Percentiles rank a stretch among this genome's conserved stretches.
phyloP scores from a whole-genome alignment of 2,888 invertebrate genomes.

The Leuctra nigra region DNA sequence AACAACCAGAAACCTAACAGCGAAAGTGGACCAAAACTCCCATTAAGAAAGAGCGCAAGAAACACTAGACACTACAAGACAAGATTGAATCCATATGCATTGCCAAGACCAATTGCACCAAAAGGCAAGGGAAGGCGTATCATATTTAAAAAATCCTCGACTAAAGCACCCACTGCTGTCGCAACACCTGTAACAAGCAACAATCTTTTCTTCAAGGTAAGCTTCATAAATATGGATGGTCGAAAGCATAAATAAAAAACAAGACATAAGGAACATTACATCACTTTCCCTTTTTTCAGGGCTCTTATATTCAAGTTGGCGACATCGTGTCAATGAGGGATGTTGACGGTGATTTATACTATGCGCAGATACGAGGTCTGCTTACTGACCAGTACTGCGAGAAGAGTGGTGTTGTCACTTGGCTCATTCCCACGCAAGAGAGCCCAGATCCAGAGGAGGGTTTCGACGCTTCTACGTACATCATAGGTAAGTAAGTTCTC shows the following conservation, averaged over 20 bases:
- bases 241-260: no score
- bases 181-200: conserved; percentile 77
- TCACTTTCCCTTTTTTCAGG: conserved; percentile 49
- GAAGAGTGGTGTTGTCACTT: conserved; percentile 86
- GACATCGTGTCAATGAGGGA: conserved; percentile 85
- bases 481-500: conserved; percentile 66
- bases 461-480: conserved; percentile 84
- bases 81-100: conserved; percentile 40
- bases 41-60: conserved; percentile 50
- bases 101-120: conserved; percentile 42
- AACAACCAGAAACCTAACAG: conserved; percentile 33
- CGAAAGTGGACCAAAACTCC: conserved; percentile 38
- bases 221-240: no score
- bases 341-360: conserved; percentile 67
- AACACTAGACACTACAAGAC: conserved; percentile 45
- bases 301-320: conserved; percentile 78
- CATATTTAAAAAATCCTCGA: conserved; percentile 70
- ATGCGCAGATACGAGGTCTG: conserved; percentile 84
- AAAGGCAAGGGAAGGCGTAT: conserved; percentile 70
- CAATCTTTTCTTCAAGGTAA: conserved; percentile 66
- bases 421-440: conserved; percentile 80
- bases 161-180: conserved; percentile 73
- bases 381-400: conserved; percentile 89
- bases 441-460: conserved; percentile 67
- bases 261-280: no score